Conservation (phyloP, 2,888 invertebrate species). For the Leucania comma region DNA sequence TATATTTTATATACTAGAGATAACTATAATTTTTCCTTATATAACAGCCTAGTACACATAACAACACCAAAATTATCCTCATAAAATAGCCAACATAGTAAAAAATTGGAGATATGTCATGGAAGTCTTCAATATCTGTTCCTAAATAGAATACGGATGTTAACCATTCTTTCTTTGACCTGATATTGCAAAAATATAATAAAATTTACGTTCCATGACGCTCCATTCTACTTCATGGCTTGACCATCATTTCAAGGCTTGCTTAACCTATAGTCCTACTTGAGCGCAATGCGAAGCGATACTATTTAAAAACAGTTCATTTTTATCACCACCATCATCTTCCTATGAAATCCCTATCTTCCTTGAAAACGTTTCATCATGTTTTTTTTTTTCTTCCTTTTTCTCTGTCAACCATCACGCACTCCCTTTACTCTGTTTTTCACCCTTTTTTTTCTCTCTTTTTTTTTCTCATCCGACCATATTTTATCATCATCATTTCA, state of each 20-base stretch:
- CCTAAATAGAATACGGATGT: not conserved
- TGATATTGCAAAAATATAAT: constrained; percentile 7
- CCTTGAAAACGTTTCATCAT: fast-evolving
- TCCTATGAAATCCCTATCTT: not conserved
- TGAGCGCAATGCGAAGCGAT: constrained; percentile 7
- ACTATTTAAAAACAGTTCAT: not conserved
- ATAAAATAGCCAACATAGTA: constrained; percentile 7
- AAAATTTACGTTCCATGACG: constrained; percentile 9
- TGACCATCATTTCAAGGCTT: not conserved
- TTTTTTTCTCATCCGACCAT: not conserved
- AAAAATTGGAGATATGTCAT: not conserved
- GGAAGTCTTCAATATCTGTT: not conserved
- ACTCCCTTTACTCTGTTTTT: not conserved
- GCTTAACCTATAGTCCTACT: not conserved
- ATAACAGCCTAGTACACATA: constrained; percentile 24
- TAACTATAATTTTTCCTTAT: constrained; percentile 31
- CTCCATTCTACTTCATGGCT: constrained; percentile 9
- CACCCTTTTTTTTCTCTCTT: too few relatives aligned
- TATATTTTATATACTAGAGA: constrained; percentile 61
- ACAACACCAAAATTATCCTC: not conserved
- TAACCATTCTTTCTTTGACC: not conserved
- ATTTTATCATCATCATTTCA: not conserved
- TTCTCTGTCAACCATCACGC: not conserved
- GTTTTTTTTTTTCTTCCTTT: not conserved
- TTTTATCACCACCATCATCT: not conserved